phyloP scores from a whole-genome alignment of 2,888 invertebrate genomes.

The Pachymerium ferrugineum region DNA sequence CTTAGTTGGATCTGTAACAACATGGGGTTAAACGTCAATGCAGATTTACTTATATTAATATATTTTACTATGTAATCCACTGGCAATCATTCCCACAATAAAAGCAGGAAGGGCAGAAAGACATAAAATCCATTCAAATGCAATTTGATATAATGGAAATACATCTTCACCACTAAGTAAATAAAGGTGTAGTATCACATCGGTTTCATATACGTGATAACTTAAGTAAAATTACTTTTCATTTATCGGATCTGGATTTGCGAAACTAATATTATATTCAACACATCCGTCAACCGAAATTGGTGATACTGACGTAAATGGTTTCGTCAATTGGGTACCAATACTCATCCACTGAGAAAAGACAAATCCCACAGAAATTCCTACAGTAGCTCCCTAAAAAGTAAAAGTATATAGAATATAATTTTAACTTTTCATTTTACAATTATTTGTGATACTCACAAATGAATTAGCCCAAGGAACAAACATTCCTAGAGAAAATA shows the following conservation, averaged over 20 bases:
- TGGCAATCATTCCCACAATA: background rate
- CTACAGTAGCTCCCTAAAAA: background rate
- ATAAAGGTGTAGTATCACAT: too few species aligned
- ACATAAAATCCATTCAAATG: background rate
- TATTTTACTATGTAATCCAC: background rate
- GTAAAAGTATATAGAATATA: background rate
- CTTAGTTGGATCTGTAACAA: background rate
- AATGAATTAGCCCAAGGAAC: constrained; percentile 79
- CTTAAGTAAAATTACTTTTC: background rate
- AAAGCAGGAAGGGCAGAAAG: background rate
- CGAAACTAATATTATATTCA: background rate
- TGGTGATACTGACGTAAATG: background rate
- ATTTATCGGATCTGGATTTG: background rate
- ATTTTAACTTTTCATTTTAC: background rate
- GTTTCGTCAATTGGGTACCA: background rate
- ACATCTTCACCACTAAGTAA: background rate
- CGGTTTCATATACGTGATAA: background rate
- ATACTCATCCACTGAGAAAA: background rate
- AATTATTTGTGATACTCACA: constrained; percentile 49
- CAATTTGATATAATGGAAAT: background rate
- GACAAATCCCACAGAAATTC: background rate
- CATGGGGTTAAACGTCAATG: background rate
- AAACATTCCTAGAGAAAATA: constrained; percentile 82
- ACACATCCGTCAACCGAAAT: background rate
- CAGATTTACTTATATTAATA: background rate